A percentile compares a stretch with the other conserved stretches of the same genome.
Conservation (phyloP, 1,140 invertebrate species). For the Drosophila nigromelanica region DNA sequence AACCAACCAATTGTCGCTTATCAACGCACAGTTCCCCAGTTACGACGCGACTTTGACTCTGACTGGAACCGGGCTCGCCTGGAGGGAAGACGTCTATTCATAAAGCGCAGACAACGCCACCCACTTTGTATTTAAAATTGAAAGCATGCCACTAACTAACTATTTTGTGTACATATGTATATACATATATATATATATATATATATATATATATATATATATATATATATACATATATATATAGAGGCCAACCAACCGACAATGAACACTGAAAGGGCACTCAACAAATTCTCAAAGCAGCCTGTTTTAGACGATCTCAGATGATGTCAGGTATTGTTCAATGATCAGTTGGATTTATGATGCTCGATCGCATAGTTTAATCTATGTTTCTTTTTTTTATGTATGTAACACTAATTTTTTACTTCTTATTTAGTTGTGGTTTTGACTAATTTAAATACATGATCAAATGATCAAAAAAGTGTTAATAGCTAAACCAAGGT, state of each 20-base stretch:
- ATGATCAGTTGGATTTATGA: not conserved
- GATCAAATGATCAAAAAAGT: too few relatives aligned
- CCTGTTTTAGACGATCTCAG: not conserved
- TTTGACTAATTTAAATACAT: too few relatives aligned
- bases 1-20: constrained; percentile 69
- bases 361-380: not conserved
- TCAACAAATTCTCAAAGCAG: not conserved
- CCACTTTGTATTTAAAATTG: constrained; percentile 37
- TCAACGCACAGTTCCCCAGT: constrained; percentile 46
- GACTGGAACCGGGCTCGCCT: constrained; percentile 6
- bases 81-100: not conserved
- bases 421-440: too few relatives aligned
- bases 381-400: too few relatives aligned
- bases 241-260: too few relatives aligned
- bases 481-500: too few relatives aligned
- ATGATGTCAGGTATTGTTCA: not conserved
- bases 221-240: too few relatives aligned
- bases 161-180: constrained; percentile 38
- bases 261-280: constrained; percentile 49
- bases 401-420: too few relatives aligned
- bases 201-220: too few relatives aligned
- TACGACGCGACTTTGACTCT: constrained; percentile 24
- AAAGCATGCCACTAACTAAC: constrained; percentile 11
- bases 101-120: constrained; percentile 32
- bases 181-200: too few relatives aligned